A percentile compares a stretch with the other conserved stretches of the same genome.
Conservation (phyloP, 53 echinoderm and acorn worm species). For the Paracentrotus lividus region DNA sequence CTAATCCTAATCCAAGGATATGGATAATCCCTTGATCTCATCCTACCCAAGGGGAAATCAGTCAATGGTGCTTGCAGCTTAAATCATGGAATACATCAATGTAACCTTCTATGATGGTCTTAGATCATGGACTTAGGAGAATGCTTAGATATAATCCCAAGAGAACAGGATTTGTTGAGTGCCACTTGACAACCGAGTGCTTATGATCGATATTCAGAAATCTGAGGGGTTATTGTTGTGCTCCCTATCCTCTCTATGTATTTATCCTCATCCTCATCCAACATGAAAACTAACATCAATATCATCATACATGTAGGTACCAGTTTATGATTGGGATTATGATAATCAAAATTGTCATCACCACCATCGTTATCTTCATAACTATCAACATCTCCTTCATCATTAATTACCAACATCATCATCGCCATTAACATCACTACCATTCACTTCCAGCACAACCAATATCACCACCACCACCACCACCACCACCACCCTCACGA, state of each 20-base stretch:
- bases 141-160: neutral
- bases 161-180: neutral
- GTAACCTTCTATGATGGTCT: too few relatives aligned
- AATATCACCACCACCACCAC: neutral
- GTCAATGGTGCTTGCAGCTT: neutral
- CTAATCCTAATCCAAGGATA: slow-evolving; percentile 41
- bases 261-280: neutral
- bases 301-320: too few relatives aligned
- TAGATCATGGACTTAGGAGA: too few relatives aligned
- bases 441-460: neutral
- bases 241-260: neutral
- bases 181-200: neutral
- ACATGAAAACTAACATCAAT: neutral
- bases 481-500: neutral
- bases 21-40: neutral
- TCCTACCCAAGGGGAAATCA: neutral
- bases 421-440: neutral
- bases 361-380: neutral
- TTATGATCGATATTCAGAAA: neutral
- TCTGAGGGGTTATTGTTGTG: neutral
- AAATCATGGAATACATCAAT: neutral
- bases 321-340: too few relatives aligned
- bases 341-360: neutral
- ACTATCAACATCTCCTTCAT: neutral
- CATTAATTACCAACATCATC: neutral